Evolutionary conservation across 1,140 invertebrate genomes (phyloP).

Genomic region (Magallana gigas): DNA sequence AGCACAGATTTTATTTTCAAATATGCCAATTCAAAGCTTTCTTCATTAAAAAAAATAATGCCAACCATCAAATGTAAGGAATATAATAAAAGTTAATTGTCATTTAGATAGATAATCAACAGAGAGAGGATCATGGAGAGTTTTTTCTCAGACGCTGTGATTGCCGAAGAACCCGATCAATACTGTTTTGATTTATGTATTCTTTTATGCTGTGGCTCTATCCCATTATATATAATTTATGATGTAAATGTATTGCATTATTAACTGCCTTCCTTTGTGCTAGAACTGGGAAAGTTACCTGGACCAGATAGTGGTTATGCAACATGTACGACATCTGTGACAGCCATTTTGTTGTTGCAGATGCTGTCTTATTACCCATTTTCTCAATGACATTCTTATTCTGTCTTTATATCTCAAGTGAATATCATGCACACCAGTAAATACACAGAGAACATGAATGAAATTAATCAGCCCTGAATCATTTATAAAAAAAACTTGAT

Average conservation of each 20-base stretch:
- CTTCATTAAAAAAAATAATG: background rate
- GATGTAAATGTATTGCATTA: conserved; percentile 31
- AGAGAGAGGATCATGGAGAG: background rate
- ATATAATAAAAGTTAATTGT: conserved; percentile 4
- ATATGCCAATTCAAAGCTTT: background rate
- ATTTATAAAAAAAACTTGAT: background rate
- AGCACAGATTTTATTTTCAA: background rate
- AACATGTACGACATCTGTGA: background rate
- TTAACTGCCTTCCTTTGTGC: background rate
- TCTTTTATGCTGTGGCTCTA: background rate
- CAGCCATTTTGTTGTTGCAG: background rate
- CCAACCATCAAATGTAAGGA: background rate
- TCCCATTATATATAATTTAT: conserved; percentile 33
- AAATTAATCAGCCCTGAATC: background rate
- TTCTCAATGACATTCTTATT: background rate
- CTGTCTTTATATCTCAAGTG: too few species aligned
- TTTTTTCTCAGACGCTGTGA: background rate
- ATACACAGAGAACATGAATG: background rate
- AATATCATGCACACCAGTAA: too few species aligned
- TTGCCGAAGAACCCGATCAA: conserved; percentile 18
- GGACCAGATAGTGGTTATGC: background rate
- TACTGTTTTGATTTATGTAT: conserved; percentile 19
- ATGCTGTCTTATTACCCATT: background rate
- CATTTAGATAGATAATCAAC: conserved; percentile 5
- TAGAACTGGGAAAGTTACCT: background rate